These are phyloP conservation scores for Hipparchia sbordonii DNA, from an alignment of 2,888 invertebrate genomes.

Conservation along the genomic window DNA sequence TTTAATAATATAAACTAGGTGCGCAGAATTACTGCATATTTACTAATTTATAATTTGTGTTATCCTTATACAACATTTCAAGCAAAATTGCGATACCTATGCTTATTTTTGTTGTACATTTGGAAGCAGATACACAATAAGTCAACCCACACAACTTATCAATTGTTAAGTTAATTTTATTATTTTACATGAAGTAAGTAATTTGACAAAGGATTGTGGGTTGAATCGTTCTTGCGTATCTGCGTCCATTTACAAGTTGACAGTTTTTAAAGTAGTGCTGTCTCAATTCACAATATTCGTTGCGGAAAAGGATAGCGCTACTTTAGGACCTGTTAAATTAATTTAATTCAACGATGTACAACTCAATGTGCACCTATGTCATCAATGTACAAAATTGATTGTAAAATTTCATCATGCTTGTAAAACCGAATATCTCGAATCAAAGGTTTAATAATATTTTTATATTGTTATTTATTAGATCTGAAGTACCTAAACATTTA, in stretches of 20 bases:
- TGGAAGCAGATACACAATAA: too few species aligned
- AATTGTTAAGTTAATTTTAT: too few species aligned
- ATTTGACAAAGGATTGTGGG: too few species aligned
- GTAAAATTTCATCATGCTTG: neutral
- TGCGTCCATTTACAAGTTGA: neutral
- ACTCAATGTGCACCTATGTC: neutral
- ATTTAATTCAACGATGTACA: neutral
- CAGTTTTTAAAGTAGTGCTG: neutral
- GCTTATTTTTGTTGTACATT: neutral
- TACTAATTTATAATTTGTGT: too few species aligned
- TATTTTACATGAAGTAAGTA: too few species aligned
- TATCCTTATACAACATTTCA: neutral
- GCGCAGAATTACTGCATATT: too few species aligned
- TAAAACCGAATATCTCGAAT: slow-evolving; percentile 1
- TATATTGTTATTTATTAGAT: slow-evolving; percentile 10
- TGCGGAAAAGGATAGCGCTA: neutral
- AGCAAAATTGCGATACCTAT: neutral
- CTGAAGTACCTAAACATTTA: neutral
- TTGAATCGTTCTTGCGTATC: too few species aligned
- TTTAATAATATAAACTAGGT: neutral
- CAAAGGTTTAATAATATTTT: slow-evolving; percentile 1
- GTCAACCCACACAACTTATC: too few species aligned
- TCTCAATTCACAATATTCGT: neutral
- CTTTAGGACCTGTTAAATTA: neutral
- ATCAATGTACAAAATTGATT: slow-evolving; percentile 4